Base-by-base conservation (phyloP, 2,797 vertebrate species). In the Hapalemur alaotrensis region DNA sequence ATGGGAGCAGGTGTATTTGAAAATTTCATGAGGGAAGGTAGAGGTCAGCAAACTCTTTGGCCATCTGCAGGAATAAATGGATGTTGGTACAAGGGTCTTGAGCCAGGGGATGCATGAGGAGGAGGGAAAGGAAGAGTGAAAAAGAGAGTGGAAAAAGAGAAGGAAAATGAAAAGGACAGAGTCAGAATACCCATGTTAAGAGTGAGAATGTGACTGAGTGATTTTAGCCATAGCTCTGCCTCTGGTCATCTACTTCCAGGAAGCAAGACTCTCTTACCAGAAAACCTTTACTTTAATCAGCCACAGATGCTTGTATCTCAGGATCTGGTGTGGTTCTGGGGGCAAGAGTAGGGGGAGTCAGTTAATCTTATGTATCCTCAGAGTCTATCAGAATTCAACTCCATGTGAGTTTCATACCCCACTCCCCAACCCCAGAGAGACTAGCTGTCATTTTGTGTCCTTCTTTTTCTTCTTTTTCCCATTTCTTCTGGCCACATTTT, bases 21-120 rank as follows among this genome's bases (percentile, higher is more conserved):
- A 97, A 95, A 85, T 97, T 95, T 95, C 81, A 97, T 82, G 72
- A 95, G 72, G 2, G 2, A 95, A 91, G 57, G 61, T 59, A 85
- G 70, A 95, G 78, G 86, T 96, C 85, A 75, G 82, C 59, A 89
- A 89, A 79, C 54, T 81, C 61, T 92, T 52, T 72, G 80, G 50
- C 72, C 81, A 57, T 75, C 69, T 82, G 80, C 32, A 93, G 76
- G 57, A 95, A 93, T 90, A 94, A 96, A 93, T 69, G 84, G 84
- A 57, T 82, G 48, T 88, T 78, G 38, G 12, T 35, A 41, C 2
- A 93, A 88, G 32, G 5, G 15, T 92, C 70, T 97, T 72, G 46
- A 92, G 46, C 28, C 52, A 73, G 38, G 32, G 30, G 50, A 89
- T 5, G 32, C 22, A 83, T 38, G n/a, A 94, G 65, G 41, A 70